These are phyloP conservation scores for Drosophila elegans DNA, from an alignment of 1,140 invertebrate genomes.

Conservation along the genomic window DNA sequence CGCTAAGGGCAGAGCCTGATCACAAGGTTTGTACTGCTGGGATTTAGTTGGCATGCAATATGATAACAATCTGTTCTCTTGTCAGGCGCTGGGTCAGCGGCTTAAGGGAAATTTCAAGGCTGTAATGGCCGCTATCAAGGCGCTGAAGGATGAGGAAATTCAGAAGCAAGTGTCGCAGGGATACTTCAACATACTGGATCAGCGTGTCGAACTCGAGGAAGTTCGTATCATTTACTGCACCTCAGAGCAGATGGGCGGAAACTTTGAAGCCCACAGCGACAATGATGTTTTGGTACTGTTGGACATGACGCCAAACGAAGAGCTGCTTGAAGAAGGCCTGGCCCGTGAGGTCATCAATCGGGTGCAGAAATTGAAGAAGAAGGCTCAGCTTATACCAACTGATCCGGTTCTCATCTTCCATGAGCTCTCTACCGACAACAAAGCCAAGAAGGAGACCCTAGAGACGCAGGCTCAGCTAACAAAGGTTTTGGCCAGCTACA, in stretches of 20 bases:
- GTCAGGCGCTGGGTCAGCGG: conserved; percentile 90
- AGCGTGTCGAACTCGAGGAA: conserved; percentile 92
- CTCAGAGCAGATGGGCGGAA: conserved; percentile 85
- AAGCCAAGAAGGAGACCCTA: conserved; percentile 61
- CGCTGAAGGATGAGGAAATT: conserved; percentile 92
- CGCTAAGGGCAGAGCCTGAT: conserved; percentile 97
- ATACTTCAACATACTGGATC: conserved; percentile 90
- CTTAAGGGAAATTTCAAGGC: conserved; percentile 96
- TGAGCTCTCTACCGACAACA: conserved; percentile 85
- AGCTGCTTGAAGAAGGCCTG: conserved; percentile 96
- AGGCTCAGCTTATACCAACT: conserved; percentile 95
- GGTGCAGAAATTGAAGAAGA: conserved; percentile 98
- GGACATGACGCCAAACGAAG: conserved; percentile 93
- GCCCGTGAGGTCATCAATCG: conserved; percentile 98
- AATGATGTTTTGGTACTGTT: conserved; percentile 93
- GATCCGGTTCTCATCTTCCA: conserved; percentile 96
- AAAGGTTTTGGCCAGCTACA: conserved; percentile 89
- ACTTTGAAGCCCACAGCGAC: conserved; percentile 96
- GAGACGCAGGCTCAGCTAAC: conserved; percentile 86
- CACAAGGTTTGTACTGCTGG: conserved; percentile 86
- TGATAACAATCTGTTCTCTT: neutral
- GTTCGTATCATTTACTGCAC: conserved; percentile 94
- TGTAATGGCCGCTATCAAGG: conserved; percentile 93
- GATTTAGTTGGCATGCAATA: neutral
- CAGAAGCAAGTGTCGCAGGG: conserved; percentile 91